Evolutionary conservation across 2,888 invertebrate genomes (phyloP).

Genomic region (Hyppa rectilinea): DNA sequence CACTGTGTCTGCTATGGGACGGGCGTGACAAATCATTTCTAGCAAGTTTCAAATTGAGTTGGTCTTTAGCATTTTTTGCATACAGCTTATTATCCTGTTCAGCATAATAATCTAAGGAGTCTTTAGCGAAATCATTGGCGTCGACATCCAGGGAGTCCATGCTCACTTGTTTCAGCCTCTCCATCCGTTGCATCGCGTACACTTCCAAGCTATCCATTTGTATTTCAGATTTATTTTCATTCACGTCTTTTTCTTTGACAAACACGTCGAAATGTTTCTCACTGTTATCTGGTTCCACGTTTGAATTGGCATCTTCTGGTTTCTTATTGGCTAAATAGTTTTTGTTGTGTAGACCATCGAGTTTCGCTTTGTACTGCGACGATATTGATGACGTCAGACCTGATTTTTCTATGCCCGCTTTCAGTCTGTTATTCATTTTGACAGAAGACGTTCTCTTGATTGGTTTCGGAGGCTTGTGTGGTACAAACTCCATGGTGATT

Average conservation of each 20-base stretch:
- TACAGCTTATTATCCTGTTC: slow-evolving; percentile 84
- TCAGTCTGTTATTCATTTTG: slow-evolving; percentile 89
- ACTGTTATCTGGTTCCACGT: slow-evolving; percentile 80
- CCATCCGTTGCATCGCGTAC: slow-evolving; percentile 86
- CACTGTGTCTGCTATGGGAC: slow-evolving; percentile 76
- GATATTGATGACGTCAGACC: slow-evolving; percentile 87
- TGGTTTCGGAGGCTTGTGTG: slow-evolving; percentile 94
- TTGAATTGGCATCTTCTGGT: slow-evolving; percentile 83
- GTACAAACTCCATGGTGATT: slow-evolving; percentile 91
- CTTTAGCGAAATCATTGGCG: slow-evolving; percentile 86
- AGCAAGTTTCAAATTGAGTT: slow-evolving; percentile 79
- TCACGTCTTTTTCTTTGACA: slow-evolving; percentile 91
- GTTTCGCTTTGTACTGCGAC: slow-evolving; percentile 88
- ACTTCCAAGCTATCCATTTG: slow-evolving; percentile 92
- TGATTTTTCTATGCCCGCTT: slow-evolving; percentile 85
- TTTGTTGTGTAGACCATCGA: slow-evolving; percentile 88
- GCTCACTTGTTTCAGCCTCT: slow-evolving; percentile 85
- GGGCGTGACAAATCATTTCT: slow-evolving; percentile 76
- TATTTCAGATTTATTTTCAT: slow-evolving; percentile 91
- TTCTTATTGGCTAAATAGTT: slow-evolving; percentile 82
- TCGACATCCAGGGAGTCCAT: slow-evolving; percentile 90
- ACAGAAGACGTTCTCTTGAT: slow-evolving; percentile 92
- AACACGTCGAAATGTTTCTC: slow-evolving; percentile 92
- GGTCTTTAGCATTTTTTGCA: slow-evolving; percentile 80
- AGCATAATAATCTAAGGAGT: slow-evolving; percentile 88